Conservation (phyloP, 2,888 invertebrate species). For the Thymelicus sylvestris region DNA sequence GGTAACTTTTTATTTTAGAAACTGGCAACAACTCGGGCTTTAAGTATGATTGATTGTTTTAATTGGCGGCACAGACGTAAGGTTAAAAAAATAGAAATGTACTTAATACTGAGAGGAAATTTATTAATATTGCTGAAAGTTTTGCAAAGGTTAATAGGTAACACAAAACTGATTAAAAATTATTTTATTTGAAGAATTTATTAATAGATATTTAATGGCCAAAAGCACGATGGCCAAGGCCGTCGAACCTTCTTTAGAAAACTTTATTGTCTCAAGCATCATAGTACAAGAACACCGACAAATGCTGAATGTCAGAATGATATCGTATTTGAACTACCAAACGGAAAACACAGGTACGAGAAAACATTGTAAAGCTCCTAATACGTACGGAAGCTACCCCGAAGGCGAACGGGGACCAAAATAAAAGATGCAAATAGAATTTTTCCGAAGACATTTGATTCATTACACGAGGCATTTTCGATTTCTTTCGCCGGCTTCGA, state of each 20-base stretch:
- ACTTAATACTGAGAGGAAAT: too few relatives aligned
- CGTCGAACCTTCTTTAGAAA: too few relatives aligned
- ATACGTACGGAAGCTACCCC: not conserved
- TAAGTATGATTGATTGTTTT: slow-evolving; percentile 46
- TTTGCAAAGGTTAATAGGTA: not conserved
- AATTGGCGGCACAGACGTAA: slow-evolving; percentile 19
- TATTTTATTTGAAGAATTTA: too few relatives aligned
- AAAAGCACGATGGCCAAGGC: too few relatives aligned
- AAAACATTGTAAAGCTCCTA: not conserved
- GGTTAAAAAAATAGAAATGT: too few relatives aligned
- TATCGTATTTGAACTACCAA: not conserved
- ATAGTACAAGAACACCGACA: too few relatives aligned
- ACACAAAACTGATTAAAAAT: too few relatives aligned
- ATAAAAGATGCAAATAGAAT: slow-evolving; percentile 35
- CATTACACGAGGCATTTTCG: slow-evolving; percentile 42
- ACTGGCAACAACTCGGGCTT: slow-evolving; percentile 39
- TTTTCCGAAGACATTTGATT: slow-evolving; percentile 37
- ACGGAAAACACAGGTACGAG: not conserved
- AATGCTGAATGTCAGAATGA: too few relatives aligned
- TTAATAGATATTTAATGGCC: too few relatives aligned
- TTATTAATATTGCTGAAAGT: not conserved
- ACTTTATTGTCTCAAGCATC: too few relatives aligned
- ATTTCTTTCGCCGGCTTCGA: slow-evolving; percentile 47
- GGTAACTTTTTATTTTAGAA: slow-evolving; percentile 40
- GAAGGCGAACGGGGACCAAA: slow-evolving; percentile 7